Evolutionary conservation across 2,113 vertebrate genomes (phyloP).

Genomic region (Leptodactylus fuscus): DNA sequence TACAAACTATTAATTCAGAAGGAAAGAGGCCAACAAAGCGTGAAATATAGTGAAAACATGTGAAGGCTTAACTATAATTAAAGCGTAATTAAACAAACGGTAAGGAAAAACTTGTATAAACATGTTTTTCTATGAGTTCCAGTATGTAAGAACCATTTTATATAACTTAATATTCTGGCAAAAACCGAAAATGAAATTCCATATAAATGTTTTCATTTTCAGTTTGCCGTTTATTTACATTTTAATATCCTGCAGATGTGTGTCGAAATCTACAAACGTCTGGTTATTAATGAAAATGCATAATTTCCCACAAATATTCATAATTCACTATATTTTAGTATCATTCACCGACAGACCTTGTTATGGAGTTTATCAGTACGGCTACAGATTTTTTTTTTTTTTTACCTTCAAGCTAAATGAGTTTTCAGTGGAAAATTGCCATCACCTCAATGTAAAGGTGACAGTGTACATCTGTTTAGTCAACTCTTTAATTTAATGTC

Average conservation of each 20-base stretch:
- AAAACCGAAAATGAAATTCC: background rate
- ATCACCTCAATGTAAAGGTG: constrained; percentile 44
- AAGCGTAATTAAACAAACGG: background rate
- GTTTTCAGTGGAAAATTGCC: constrained; percentile 36
- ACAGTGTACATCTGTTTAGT: constrained; percentile 53
- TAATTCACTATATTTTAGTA: constrained; percentile 10
- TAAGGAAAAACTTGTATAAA: background rate
- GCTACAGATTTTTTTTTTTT: constrained; percentile 10
- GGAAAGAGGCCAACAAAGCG: background rate
- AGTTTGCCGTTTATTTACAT: constrained; percentile 18
- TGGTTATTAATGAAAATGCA: constrained; percentile 21
- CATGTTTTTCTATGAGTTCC: background rate
- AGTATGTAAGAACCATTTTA: background rate
- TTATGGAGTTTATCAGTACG: constrained; percentile 29
- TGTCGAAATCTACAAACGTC: constrained; percentile 11
- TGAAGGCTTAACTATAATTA: background rate
- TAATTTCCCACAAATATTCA: constrained; percentile 36
- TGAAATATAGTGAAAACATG: background rate
- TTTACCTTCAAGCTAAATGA: constrained; percentile 41
- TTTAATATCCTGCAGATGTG: constrained; percentile 30
- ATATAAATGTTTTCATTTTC: constrained; percentile 37
- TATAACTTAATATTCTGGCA: background rate
- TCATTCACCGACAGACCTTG: background rate
- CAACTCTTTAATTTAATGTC: constrained; percentile 36
- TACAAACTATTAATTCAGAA: background rate